phyloP scores from a whole-genome alignment of 2,797 vertebrate species.

The Avahi laniger region DNA sequence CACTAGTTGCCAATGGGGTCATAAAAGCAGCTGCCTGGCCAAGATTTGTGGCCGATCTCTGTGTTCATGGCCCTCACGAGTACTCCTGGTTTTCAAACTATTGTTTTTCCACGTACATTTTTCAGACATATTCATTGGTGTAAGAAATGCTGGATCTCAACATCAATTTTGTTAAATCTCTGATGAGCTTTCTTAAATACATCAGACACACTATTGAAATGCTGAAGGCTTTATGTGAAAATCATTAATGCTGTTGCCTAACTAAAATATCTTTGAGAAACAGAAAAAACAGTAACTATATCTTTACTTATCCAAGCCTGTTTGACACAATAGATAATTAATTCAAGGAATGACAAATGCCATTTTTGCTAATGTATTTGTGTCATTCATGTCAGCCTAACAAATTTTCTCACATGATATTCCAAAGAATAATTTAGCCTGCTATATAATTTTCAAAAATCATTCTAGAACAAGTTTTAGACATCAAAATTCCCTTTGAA shows the following conservation, averaged over 20 bases:
- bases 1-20: neutral
- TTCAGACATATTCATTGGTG: neutral
- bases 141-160: neutral
- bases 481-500: neutral
- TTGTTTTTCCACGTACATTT: neutral
- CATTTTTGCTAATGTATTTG: neutral
- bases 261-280: slow-evolving; percentile 15
- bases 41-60: slow-evolving; percentile 41
- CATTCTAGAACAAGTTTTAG: neutral
- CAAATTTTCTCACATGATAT: neutral
- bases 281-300: neutral
- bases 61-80: neutral
- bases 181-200: neutral
- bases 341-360: neutral
- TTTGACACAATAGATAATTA: neutral
- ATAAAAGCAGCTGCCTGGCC: slow-evolving; percentile 28
- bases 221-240: neutral
- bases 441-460: neutral
- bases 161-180: slow-evolving; percentile 15
- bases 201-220: neutral
- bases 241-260: neutral
- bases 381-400: neutral
- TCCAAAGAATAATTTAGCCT: neutral
- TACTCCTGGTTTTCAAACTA: neutral
- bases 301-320: neutral